phyloP scores from a whole-genome alignment of 53 echinoderm and acorn worm genomes.

The Paelopatides confundens region DNA sequence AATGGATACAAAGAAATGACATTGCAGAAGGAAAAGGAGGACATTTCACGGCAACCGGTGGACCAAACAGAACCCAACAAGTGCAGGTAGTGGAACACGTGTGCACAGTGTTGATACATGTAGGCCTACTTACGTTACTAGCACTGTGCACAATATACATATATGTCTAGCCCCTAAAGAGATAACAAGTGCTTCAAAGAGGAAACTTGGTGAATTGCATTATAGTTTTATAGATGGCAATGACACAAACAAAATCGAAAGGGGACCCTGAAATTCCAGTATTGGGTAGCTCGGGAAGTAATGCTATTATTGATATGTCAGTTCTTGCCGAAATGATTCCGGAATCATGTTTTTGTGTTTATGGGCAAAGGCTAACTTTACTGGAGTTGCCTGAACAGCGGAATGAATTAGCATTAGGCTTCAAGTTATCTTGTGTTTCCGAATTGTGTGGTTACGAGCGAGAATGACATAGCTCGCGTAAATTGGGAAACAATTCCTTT shows the following conservation, averaged over 20 bases:
- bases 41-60: neutral
- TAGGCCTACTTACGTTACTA: neutral
- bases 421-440: neutral
- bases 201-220: too few relatives aligned
- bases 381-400: neutral
- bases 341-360: too few relatives aligned
- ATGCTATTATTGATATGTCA: neutral
- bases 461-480: neutral
- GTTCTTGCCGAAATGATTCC: too few relatives aligned
- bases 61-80: neutral
- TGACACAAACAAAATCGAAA: neutral
- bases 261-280: neutral
- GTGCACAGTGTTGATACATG: neutral
- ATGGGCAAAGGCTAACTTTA: too few relatives aligned
- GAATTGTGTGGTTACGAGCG: neutral
- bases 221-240: neutral
- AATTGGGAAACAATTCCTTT: neutral
- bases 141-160: neutral
- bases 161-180: neutral
- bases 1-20: neutral
- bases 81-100: conserved; percentile 3
- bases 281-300: neutral
- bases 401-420: too few relatives aligned
- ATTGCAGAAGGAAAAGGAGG: neutral
- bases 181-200: too few relatives aligned